Evolutionary conservation across 92 coral and sea anemone genomes (phyloP), one percentile per base, ranked within the genome.

Genomic region (Zoanthus sansibaricus): DNA sequence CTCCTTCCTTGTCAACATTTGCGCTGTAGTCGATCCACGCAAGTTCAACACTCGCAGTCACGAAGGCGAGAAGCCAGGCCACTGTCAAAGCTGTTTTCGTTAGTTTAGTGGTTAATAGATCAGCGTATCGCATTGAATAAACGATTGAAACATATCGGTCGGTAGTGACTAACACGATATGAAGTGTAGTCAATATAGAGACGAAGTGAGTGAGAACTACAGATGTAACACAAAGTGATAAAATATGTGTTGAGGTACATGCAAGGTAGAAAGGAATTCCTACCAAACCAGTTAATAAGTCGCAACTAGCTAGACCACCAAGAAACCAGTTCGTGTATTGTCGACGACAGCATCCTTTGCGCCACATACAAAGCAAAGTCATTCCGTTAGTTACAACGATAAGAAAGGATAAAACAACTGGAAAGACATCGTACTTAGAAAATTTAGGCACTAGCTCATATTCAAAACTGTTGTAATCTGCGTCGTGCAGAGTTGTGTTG

Each of bases 71-170:
- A 12, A 48, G 6, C 85, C 75, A 66, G 5, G 14, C 20, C 0
- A 10, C 31, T 17, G 25, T 9, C 47, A 80, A 80, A 9, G 75
- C 75, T 13, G 45, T 64, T 37, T 46, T 80, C 3, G 85, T 64
- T 45, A 74, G 30, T 20, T 45, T 44, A 52, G 18, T 44, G 75
- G 85, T 80, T 12, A 80, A 15, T 64, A 80, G 25, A 25, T 80
- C 85, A 7, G 66, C 61, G 31, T 80, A 80, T 80, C 85, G 61
- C 85, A 80, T 64, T 14, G 75, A 48, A 9, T 80, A 9, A 15
- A 80, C 21, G 13, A 80, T 80, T 10, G 75, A 64, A 0, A 80
- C 44, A n/a, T 80, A 80, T 15, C 85, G 66, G 32, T 80, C 85
- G 13, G 75, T 45, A 7, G 85, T 80, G 58, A 80, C 47, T 30